phyloP scores from a whole-genome alignment of 1,140 invertebrate genomes.

The Caenorhabditis latens region DNA sequence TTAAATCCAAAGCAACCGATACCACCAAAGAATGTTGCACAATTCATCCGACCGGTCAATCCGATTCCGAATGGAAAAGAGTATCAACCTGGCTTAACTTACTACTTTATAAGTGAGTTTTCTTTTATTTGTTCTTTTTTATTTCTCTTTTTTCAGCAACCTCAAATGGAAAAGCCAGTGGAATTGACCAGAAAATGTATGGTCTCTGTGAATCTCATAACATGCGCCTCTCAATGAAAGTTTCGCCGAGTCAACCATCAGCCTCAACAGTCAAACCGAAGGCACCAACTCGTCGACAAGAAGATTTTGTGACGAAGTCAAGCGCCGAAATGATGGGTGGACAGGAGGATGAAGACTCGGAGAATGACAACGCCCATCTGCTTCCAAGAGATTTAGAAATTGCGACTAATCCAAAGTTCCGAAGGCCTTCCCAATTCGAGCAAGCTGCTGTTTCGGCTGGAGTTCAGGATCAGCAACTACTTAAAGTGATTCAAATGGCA shows the following conservation, averaged over 20 bases:
- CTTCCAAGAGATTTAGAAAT: constrained; percentile 25
- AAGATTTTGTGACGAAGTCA: constrained; percentile 18
- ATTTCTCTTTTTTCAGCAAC: neutral
- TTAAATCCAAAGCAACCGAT: neutral
- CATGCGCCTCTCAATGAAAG: constrained; percentile 43
- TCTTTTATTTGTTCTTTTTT: neutral
- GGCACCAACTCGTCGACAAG: constrained; percentile 26
- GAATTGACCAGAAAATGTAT: neutral
- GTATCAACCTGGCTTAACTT: constrained; percentile 9
- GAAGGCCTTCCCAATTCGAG: constrained; percentile 32
- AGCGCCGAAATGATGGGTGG: constrained; percentile 21
- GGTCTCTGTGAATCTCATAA: constrained; percentile 16
- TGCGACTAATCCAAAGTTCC: constrained; percentile 43
- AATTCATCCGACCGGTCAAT: constrained; percentile 14
- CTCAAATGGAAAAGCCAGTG: neutral
- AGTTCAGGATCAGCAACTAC: neutral
- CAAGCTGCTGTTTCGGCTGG: constrained; percentile 17
- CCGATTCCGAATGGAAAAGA: constrained; percentile 46
- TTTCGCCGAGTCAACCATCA: neutral
- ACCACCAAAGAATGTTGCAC: constrained; percentile 20
- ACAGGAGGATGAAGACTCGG: constrained; percentile 44
- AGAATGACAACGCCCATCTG: constrained; percentile 41
- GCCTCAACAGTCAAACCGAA: neutral
- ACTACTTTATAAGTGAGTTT: constrained; percentile 32
- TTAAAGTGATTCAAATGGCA: constrained; percentile 46